Evolutionary conservation across 1,140 invertebrate genomes (phyloP).

Genomic region (Zaprionus davidi): DNA sequence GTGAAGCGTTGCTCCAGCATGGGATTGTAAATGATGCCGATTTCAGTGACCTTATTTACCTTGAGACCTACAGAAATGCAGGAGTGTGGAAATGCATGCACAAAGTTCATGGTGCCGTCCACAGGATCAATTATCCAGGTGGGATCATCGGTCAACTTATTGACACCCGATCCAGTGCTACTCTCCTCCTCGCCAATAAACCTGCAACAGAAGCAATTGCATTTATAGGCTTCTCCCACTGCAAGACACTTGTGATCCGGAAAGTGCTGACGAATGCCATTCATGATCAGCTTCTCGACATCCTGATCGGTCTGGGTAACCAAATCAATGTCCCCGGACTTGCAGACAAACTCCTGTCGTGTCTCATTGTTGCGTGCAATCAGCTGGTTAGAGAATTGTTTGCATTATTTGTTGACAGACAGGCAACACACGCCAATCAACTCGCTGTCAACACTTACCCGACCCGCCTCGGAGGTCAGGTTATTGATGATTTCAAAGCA

Average conservation of each 20-base stretch:
- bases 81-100: constrained; percentile 92
- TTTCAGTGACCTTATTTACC: constrained; percentile 88
- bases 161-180: constrained; percentile 88
- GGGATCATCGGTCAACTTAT: constrained; percentile 92
- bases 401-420: constrained; percentile 19
- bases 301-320: constrained; percentile 98
- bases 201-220: constrained; percentile 85
- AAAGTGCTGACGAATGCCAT: constrained; percentile 90
- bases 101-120: constrained; percentile 96
- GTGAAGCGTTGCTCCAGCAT: constrained; percentile 94
- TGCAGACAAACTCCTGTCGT: constrained; percentile 90
- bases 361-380: constrained; percentile 88
- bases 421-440: not conserved
- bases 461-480: constrained; percentile 85
- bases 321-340: constrained; percentile 95
- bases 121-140: constrained; percentile 99
- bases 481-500: constrained; percentile 85
- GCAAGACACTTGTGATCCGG: constrained; percentile 91
- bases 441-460: constrained; percentile 81
- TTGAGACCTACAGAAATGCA: constrained; percentile 92
- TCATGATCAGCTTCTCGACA: constrained; percentile 94
- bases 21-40: constrained; percentile 96
- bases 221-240: not conserved
- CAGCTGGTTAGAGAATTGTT: constrained; percentile 85
- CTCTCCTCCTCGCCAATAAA: constrained; percentile 98